Evolutionary conservation across 2,888 invertebrate genomes (phyloP), one percentile per base, ranked within the genome.

Genomic region (Harpalus rubripes): DNA sequence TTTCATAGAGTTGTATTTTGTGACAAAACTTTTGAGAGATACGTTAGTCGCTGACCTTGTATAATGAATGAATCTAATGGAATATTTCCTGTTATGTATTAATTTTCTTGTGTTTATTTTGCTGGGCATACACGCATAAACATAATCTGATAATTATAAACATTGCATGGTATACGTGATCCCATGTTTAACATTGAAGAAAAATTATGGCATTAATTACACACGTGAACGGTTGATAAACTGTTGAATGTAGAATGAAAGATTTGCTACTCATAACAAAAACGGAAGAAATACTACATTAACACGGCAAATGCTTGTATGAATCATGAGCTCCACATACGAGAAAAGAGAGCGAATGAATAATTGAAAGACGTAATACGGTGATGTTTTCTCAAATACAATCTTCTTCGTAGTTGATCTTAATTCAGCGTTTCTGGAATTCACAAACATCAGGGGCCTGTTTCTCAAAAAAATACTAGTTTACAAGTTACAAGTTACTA

Each of bases 61-160:
- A 32, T 58, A 59, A 79, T 59, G n/a, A 59, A 39, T 26, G 58
- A 59, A 56, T 16, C 26, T 8, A 61, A 16, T 41, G 61, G 39
- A 39, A 59, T 32, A 80, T 83, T 83, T 83, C 83, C 59, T 83
- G 58, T 56, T 18, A 22, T 12, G 44, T 76, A 83, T 76, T 76
- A 83, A 78, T 78, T 84, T 63, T 63, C n/a, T 39, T 10, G 76
- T 61, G 74, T 83, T 83, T 83, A 83, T 83, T 83, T 76, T 83
- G 74, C 32, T 15, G 22, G 76, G 74, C 32, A 61, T 41, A 83
- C 84, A 78, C 65, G 84, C 78, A 84, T 72, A 65, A 76, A 84
- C 65, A 84, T 84, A 84, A 84, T 84, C 84, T 84, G 84, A 84
- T 84, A 84, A 84, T 84, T 84, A 84, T 78, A 84, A 84, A 78